Evolutionary conservation across 2,113 vertebrate species (phyloP), one percentile per base, ranked within the genome.

Genomic region (Megaceryle torquata): DNA sequence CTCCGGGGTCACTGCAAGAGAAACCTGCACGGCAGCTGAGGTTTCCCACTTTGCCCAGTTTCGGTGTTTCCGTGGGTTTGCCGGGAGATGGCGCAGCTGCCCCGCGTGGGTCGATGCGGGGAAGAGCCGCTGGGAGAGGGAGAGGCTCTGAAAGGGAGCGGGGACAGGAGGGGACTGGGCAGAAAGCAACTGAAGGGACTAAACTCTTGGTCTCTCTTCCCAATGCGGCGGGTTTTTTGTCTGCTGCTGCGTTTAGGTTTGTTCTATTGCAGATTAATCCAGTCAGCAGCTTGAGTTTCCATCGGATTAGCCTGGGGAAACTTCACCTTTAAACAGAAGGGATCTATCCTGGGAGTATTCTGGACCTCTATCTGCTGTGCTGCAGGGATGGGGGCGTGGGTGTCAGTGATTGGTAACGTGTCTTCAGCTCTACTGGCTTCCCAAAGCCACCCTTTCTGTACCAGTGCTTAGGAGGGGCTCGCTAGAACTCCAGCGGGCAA

Each of bases 401-500:
- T 70, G 39, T 29, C 22, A 56, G 39, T 13, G 33, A 28, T 29
- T 9, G 79, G 29, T 19, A 12, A 63, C 0, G 21, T 33, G 71
- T 33, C 14, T 8, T 11, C 29, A 43, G 7, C 39, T 51, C 41
- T 2, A 5, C 4, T 57, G n/a, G 9, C 63, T 82, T 67, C 7
- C 35, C 41, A 68, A 64, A 68, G 24, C 20, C 16, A 13, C 21
- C 22, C 1, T 10, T 37, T 46, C 11, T 46, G 10, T 46, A 33
- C 31, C 31, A 15, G 24, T 43, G 71, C 29, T 61, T 31, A 28
- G 72, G 41, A 18, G 5, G 29, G 39, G 24, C 18, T 67, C 3
- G 1, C 1, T 31, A 1, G 11, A 18, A 8, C 50, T 54, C 3
- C n/a, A 65, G 0, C 2, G 24, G 60, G n/a, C 13, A 56, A 3